Percentiles rank a stretch among this genome's conserved stretches.
phyloP scores from a whole-genome alignment of 1,140 invertebrate genomes.

The Panagrolaimus sp. region DNA sequence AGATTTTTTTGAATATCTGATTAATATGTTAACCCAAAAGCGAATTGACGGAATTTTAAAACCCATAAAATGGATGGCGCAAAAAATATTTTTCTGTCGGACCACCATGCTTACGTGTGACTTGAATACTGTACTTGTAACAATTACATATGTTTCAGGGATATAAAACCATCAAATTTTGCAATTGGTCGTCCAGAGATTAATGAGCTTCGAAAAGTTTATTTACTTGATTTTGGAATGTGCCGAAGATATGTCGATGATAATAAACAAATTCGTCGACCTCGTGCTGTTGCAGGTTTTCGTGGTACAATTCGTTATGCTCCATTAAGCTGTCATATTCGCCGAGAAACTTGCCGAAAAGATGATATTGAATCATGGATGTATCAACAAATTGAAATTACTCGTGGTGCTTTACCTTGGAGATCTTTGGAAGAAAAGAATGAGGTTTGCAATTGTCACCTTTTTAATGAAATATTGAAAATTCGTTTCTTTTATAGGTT shows the following conservation, averaged over 20 bases:
- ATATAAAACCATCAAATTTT: constrained; percentile 38
- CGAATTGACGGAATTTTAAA: not conserved
- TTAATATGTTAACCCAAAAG: no score
- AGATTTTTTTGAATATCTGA: no score
- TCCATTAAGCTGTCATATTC: constrained; percentile 45
- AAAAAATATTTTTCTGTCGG: no score
- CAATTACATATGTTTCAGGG: constrained; percentile 22
- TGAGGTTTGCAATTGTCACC: constrained; percentile 9
- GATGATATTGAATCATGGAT: constrained; percentile 45
- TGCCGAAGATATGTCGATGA: constrained; percentile 37
- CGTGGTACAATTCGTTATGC: constrained; percentile 52
- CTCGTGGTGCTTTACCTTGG: constrained; percentile 42
- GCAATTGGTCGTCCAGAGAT: constrained; percentile 27
- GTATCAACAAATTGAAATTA: constrained; percentile 40
- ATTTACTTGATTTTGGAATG: constrained; percentile 49
- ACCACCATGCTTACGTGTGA: no score
- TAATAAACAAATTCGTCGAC: constrained; percentile 43
- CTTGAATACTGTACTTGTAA: not conserved
- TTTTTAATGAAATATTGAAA: not conserved
- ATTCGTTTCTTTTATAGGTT: constrained; percentile 22
- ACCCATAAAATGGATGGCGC: no score
- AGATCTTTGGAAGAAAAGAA: constrained; percentile 26
- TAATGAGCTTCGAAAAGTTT: constrained; percentile 30
- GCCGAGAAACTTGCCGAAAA: constrained; percentile 37
- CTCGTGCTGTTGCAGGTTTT: constrained; percentile 41